phyloP scores from a whole-genome alignment of 2,888 invertebrate genomes.

The Acanthosepion esculentum region DNA sequence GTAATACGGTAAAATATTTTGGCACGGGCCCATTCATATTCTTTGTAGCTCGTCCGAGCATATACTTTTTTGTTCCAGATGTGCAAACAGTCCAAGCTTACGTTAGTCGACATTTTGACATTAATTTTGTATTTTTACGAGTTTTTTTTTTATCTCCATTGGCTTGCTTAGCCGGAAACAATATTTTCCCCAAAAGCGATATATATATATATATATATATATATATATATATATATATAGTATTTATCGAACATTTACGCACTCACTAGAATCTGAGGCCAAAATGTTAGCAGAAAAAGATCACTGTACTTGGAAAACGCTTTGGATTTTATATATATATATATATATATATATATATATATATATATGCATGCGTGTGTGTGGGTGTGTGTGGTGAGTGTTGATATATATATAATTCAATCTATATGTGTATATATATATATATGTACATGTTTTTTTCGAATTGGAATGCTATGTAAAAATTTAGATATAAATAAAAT shows the following conservation, averaged over 20 bases:
- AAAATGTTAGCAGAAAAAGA: not conserved
- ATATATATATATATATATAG: too few relatives aligned
- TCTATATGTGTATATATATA: too few relatives aligned
- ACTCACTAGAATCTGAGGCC: not conserved
- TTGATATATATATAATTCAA: too few relatives aligned
- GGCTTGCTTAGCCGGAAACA: not conserved
- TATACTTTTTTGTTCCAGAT: not conserved
- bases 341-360: too few relatives aligned
- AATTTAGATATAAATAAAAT: too few relatives aligned
- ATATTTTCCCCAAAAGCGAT: not conserved
- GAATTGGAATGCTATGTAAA: too few relatives aligned
- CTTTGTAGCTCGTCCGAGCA: not conserved
- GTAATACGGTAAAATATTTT: not conserved
- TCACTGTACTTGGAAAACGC: not conserved
- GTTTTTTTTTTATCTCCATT: not conserved
- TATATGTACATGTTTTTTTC: too few relatives aligned
- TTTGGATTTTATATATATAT: not conserved
- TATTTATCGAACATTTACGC: too few relatives aligned
- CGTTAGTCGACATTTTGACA: not conserved
- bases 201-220: too few relatives aligned
- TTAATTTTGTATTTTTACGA: not conserved
- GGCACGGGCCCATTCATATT: not conserved
- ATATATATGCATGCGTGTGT: too few relatives aligned
- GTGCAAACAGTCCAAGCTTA: not conserved
- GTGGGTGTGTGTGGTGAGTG: too few relatives aligned